Evolutionary conservation across 2,888 invertebrate species (phyloP).

Genomic region (Nezara viridula): DNA sequence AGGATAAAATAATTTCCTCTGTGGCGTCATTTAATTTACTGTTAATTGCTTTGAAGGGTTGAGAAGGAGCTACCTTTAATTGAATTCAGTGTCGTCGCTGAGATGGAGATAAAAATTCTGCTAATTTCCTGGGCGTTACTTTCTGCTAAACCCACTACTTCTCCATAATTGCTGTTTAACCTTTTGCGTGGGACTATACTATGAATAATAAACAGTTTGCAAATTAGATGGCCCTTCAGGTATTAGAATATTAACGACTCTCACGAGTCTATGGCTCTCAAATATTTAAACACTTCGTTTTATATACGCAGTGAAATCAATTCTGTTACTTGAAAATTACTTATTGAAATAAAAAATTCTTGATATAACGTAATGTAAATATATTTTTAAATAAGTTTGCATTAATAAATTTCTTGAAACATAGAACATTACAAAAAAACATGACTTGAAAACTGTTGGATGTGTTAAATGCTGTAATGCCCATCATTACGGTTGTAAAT

Average conservation of each 20-base stretch:
- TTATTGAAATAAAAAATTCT: too few relatives aligned
- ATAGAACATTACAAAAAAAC: too few relatives aligned
- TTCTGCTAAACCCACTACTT: background rate
- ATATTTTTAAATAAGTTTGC: too few relatives aligned
- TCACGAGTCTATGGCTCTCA: background rate
- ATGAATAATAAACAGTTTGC: slow-evolving; percentile 31
- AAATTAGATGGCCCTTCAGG: slow-evolving; percentile 13
- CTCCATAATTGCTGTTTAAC: slow-evolving; percentile 19
- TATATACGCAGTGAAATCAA: background rate
- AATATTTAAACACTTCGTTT: slow-evolving; percentile 20
- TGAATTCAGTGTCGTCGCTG: background rate
- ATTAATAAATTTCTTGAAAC: too few relatives aligned
- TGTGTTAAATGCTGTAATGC: too few relatives aligned
- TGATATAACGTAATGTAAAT: too few relatives aligned
- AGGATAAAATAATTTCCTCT: background rate
- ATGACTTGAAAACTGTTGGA: too few relatives aligned
- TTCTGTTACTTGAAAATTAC: background rate
- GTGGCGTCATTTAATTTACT: background rate
- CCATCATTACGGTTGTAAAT: too few relatives aligned
- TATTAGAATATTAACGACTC: slow-evolving; percentile 27
- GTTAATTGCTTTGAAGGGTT: background rate
- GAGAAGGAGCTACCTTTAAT: background rate
- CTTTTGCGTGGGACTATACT: background rate
- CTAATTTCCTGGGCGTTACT: background rate
- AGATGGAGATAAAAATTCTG: background rate